These are phyloP conservation scores for Stomatorhinus walkeri DNA, from an alignment of 2,797 vertebrate species.

Conservation along the genomic window DNA sequence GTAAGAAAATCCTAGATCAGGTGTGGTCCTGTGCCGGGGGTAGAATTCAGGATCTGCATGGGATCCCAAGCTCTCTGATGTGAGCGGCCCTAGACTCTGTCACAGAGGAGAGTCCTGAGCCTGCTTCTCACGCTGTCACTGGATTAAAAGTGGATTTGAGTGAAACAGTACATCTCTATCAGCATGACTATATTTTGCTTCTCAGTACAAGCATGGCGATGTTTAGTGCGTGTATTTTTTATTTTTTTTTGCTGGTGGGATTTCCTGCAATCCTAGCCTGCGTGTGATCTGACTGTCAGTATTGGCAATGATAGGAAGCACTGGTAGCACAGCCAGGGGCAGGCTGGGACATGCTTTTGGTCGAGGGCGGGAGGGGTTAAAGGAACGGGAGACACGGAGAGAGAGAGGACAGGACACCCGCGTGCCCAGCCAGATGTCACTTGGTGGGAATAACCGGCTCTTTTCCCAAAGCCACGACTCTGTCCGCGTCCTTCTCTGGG, in stretches of 20 bases:
- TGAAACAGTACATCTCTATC: not conserved
- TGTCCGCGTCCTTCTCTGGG: not conserved
- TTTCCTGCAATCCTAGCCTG: constrained; percentile 20
- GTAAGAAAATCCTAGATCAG: not conserved
- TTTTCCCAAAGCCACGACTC: not conserved
- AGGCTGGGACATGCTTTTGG: constrained; percentile 38
- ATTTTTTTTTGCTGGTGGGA: not conserved
- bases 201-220: not conserved
- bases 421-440: not conserved
- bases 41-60: not conserved
- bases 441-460: not conserved
- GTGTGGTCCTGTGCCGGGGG: not conserved
- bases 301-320: constrained; percentile 43
- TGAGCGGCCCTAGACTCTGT: not conserved
- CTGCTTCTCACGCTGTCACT: not conserved
- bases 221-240: not conserved
- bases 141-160: not conserved
- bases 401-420: not conserved
- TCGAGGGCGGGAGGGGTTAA: constrained; percentile 25
- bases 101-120: not conserved
- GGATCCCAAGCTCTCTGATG: not conserved
- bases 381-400: constrained; percentile 4
- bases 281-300: constrained; percentile 34
- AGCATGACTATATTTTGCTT: not conserved
- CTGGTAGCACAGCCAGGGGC: constrained; percentile 36